Base-by-base conservation (phyloP, 1,140 invertebrate genomes). In the Magallana angulata region DNA sequence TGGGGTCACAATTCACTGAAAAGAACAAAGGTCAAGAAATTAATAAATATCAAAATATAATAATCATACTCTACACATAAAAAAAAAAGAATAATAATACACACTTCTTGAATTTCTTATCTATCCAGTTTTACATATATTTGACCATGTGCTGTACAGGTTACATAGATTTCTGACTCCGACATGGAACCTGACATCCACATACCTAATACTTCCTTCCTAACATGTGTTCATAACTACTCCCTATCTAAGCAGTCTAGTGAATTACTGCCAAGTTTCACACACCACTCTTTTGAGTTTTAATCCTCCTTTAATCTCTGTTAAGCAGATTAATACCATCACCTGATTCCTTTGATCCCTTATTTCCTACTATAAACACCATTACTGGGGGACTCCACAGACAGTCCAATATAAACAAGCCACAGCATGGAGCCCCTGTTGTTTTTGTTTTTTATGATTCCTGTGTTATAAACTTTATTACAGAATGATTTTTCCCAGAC, bases 1-100 rank as follows among this genome's bases (percentile, higher is more conserved):
- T 59, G 57, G 92, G 92, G 81, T 94, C 93, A 88, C 91, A 90
- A 60, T 93, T 93, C 87, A 94, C 93, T 94, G 91, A 81, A 91
- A 57, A 12, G 18, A 18, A 64, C 60, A 64, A 64, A 64, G 60
- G 60, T 64, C 16, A 64, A 64, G 18, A n/a, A 64, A 16, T n/a
- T 30, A 76, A 30, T 12, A 48, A 71, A 24, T 6, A 30, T 36
- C 5, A 71, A 18, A 24, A 71, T 8, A 18, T 7, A 71, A 71
- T 48, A 48, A 30, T 12, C 8, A 71, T 30, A 30, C 24, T 48
- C 2, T 48, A 3, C 36, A 48, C 36, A 48, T 48, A 48, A 48
- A 48, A 48, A 4, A 4, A 48, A 48, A 48, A 48, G 36, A 48
- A 48, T 48, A 36, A 36, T 3, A 4, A 48, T 5, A 48, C 36